phyloP scores from a whole-genome alignment of 2,113 vertebrate genomes.

The Pan troglodytes region NHGRI_mPanTro3-v2.1_pri NC_086016.1:28886001-28886500 shows the following conservation, averaged over 20 bases:
- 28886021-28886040: background rate
- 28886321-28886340: too few species aligned
- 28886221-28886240: background rate
- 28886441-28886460: background rate
- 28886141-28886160: background rate
- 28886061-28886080: too few species aligned
- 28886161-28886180: background rate
- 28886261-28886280: background rate
- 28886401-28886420: background rate
- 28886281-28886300: background rate
- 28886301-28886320: background rate
- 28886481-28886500: background rate
- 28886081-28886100: fast-evolving
- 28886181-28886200: background rate
- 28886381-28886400: background rate
- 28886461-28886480: background rate
- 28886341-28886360: too few species aligned
- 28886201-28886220: background rate
- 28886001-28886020: background rate
- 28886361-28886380: background rate
- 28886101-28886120: fast-evolving
- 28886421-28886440: background rate
- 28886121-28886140: fast-evolving
- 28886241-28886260: background rate
- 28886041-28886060: background rate